A percentile compares a stretch with the other conserved stretches of the same genome.
These are phyloP conservation scores for Battus philenor DNA, from an alignment of 1,140 invertebrate species.

Conservation along the genomic window DNA sequence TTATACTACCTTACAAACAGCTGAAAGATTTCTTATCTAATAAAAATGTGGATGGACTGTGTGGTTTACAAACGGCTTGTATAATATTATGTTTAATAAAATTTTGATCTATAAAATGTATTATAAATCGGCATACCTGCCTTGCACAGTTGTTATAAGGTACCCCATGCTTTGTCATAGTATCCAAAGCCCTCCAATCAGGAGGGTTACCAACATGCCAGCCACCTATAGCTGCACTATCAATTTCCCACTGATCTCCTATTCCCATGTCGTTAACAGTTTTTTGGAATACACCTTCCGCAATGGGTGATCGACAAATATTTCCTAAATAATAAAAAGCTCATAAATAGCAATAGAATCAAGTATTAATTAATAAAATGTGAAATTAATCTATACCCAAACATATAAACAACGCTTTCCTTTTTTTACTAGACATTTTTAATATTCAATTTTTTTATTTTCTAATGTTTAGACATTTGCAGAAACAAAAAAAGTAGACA, in stretches of 20 bases:
- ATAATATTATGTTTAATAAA: no score
- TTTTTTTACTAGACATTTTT: slow-evolving; percentile 43
- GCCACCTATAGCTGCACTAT: slow-evolving; percentile 90
- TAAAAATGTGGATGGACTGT: no score
- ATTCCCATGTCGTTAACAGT: slow-evolving; percentile 79
- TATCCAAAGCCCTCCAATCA: slow-evolving; percentile 84
- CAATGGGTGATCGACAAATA: slow-evolving; percentile 96
- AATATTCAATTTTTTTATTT: no score
- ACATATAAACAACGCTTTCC: slow-evolving; percentile 68
- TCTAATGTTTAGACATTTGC: no score
- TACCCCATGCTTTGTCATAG: slow-evolving; percentile 83
- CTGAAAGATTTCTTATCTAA: no score
- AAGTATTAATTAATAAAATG: background rate
- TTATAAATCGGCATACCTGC: no score
- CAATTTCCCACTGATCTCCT: slow-evolving; percentile 85
- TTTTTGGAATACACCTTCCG: slow-evolving; percentile 91
- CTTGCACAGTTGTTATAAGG: slow-evolving; percentile 85
- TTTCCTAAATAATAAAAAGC: slow-evolving; percentile 80
- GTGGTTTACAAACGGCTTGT: no score
- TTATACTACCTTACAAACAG: no score
- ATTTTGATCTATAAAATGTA: no score
- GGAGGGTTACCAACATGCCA: slow-evolving; percentile 91
- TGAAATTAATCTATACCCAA: slow-evolving; percentile 40
- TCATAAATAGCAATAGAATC: background rate
- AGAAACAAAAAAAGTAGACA: no score